Percentiles rank a stretch among this genome's conserved stretches.
Conservation (phyloP, 2,888 invertebrate species). For the Pyrrhosoma nymphula region DNA sequence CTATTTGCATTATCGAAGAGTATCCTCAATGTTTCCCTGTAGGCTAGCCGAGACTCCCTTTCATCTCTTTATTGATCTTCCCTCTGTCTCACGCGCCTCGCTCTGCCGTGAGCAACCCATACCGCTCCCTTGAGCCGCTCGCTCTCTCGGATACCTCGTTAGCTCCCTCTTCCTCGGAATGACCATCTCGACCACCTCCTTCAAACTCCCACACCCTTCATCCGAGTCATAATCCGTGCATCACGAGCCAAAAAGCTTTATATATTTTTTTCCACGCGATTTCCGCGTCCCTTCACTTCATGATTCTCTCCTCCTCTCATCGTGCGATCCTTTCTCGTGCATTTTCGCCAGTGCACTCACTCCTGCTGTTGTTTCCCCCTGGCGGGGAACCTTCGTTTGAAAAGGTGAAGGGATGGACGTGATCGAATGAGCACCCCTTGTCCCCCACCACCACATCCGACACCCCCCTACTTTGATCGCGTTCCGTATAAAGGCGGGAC, state of each 20-base stretch:
- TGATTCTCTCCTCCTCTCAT: neutral
- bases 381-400: neutral
- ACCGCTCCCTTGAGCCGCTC: neutral
- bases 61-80: neutral
- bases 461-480: neutral
- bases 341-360: neutral
- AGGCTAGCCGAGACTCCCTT: neutral
- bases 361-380: neutral
- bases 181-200: conserved; percentile 23
- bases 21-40: no score
- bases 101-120: neutral
- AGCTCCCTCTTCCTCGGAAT: neutral
- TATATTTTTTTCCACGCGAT: neutral
- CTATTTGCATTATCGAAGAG: no score
- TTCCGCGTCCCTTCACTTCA: conserved; percentile 13
- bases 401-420: neutral
- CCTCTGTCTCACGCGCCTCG: neutral
- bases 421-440: neutral
- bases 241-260: conserved; percentile 24
- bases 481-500: conserved; percentile 53
- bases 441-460: neutral
- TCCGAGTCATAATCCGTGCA: conserved; percentile 44
- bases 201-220: neutral
- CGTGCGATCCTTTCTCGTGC: neutral
- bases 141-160: neutral